Conservation (phyloP, 1,140 invertebrate genomes). For the Aradophagus sp. region DNA sequence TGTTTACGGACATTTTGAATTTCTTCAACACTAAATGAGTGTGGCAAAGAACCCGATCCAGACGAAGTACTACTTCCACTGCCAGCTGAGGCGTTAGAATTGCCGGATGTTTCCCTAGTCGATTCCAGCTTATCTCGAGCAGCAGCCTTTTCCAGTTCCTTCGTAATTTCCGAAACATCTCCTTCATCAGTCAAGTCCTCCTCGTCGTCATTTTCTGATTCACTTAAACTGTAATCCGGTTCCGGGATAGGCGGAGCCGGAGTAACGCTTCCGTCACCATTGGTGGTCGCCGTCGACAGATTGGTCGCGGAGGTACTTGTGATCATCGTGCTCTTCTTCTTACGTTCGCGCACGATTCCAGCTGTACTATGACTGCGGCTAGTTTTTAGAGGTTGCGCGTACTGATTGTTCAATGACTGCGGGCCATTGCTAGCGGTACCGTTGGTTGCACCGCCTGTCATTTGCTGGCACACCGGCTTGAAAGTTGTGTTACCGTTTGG, state of each 20-base stretch:
- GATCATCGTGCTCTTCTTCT: constrained; percentile 70
- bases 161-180: constrained; percentile 74
- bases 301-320: constrained; percentile 69
- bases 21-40: constrained; percentile 90
- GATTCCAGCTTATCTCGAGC: constrained; percentile 71
- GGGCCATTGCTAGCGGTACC: constrained; percentile 62
- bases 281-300: constrained; percentile 57
- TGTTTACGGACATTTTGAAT: constrained; percentile 89
- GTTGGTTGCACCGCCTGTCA: constrained; percentile 54
- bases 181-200: constrained; percentile 77
- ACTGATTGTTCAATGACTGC: constrained; percentile 75
- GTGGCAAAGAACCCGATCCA: constrained; percentile 84
- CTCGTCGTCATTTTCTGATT: constrained; percentile 77
- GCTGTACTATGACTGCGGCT: constrained; percentile 77
- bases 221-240: constrained; percentile 90
- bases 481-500: constrained; percentile 69
- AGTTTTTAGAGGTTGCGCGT: constrained; percentile 80
- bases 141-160: constrained; percentile 71
- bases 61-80: constrained; percentile 76
- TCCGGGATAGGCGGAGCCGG: constrained; percentile 87
- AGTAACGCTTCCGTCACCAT: constrained; percentile 17
- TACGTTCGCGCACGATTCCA: constrained; percentile 70
- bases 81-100: constrained; percentile 73
- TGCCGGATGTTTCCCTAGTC: constrained; percentile 70
- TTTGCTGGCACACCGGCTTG: constrained; percentile 62